Evolutionary conservation across 1,140 invertebrate species (phyloP), one percentile per base, ranked within the genome.

Genomic region (Colletes gigas): DNA sequence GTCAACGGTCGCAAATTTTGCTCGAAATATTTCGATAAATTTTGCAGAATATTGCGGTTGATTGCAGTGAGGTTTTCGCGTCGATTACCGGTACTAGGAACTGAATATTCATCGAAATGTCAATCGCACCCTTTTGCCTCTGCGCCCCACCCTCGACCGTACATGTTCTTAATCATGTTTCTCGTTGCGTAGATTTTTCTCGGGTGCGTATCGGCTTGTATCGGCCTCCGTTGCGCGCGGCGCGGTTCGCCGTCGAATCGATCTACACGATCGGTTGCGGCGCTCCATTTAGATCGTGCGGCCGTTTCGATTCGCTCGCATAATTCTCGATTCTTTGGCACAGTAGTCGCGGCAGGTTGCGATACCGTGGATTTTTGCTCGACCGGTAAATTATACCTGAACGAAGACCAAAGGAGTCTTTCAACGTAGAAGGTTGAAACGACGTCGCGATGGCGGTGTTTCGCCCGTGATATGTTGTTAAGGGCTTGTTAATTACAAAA

Each of bases 401-500:
- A 39, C 52, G 72, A 19, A 59, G 67, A 54, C 62, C 55, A 73
- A 30, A 30, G 50, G 75, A 60, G 39, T 55, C 62, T 83, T 81
- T 84, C 77, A 81, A 65, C 82, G 83, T 17, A 9, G 72, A 50
- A 59, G 60, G 62, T 50, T 12, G 50, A 12, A 55, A 19, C 57
- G 80, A 78, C 82, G 82, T 81, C 59, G 74, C 70, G 44, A 57
- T 7, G 70, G 30, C 72, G 70, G 67, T 73, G 66, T 72, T 63
- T 73, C 63, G 71, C 59, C 55, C 72, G 68, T 66, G 84, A 86
- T 86, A 80, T 47, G 85, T 86, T 77, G 84, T 86, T 83, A 85
- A 78, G 83, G 70, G 66, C 80, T 86, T 86, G 85, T 87, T 87
- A 86, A 87, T 87, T 87, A 86, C 81, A 83, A 83, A 83, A 87